Evolutionary conservation across 2,888 invertebrate species (phyloP).

Genomic region (Carterocephalus palaemon): DNA sequence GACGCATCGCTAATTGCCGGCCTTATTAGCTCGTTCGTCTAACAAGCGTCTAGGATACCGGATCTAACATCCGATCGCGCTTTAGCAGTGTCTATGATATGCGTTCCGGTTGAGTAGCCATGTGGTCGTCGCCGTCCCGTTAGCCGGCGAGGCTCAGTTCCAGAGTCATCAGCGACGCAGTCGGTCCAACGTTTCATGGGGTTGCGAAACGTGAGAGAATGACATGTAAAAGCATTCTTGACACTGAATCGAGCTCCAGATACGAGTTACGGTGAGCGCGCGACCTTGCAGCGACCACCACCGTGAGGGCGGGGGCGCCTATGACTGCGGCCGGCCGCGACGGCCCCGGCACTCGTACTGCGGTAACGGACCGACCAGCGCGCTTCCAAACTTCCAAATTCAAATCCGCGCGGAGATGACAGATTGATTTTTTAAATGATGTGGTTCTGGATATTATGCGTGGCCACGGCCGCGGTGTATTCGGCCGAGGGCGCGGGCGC

Average conservation of each 20-base stretch:
- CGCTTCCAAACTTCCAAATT: slow-evolving; percentile 53
- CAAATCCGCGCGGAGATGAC: slow-evolving; percentile 51
- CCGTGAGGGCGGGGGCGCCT: slow-evolving; percentile 68
- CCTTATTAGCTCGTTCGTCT: slow-evolving; percentile 13
- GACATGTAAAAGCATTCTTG: slow-evolving; percentile 41
- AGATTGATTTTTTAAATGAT: slow-evolving; percentile 53
- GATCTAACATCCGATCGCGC: slow-evolving; percentile 22
- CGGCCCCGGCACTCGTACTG: slow-evolving; percentile 59
- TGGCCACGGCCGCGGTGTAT: slow-evolving; percentile 51
- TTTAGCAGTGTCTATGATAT: slow-evolving; percentile 13
- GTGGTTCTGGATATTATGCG: slow-evolving; percentile 62
- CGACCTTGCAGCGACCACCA: slow-evolving; percentile 54
- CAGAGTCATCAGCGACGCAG: slow-evolving; percentile 11
- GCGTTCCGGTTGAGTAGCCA: slow-evolving; percentile 15
- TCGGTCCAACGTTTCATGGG: slow-evolving; percentile 18
- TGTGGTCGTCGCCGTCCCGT: slow-evolving; percentile 5
- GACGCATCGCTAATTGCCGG: slow-evolving; percentile 15
- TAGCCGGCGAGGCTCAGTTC: slow-evolving; percentile 14
- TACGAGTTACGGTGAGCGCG: slow-evolving; percentile 55
- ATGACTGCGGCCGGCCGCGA: slow-evolving; percentile 49
- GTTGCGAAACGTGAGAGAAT: slow-evolving; percentile 29
- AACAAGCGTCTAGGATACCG: slow-evolving; percentile 22
- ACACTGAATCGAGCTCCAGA: slow-evolving; percentile 40
- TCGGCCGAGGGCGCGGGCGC: slow-evolving; percentile 59
- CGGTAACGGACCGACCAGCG: slow-evolving; percentile 60